Evolutionary conservation across 1,140 invertebrate genomes (phyloP).

Genomic region (Drosophila sechellia): DNA sequence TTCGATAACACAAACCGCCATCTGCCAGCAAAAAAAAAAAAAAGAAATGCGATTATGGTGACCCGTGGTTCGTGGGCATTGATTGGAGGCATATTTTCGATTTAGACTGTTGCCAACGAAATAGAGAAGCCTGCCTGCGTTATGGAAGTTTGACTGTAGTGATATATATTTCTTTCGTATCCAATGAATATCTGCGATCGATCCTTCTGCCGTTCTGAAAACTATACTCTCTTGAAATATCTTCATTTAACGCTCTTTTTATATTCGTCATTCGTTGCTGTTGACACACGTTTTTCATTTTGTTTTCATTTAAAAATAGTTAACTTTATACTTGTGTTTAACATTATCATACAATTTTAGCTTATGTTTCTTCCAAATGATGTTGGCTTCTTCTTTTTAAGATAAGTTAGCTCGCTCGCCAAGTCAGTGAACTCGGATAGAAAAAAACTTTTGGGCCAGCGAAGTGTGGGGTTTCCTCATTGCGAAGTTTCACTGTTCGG

Average conservation of each 20-base stretch:
- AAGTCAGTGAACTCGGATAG: conserved; percentile 35
- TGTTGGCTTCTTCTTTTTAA: conserved; percentile 23
- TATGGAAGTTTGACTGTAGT: conserved; percentile 28
- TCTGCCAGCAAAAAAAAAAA: not conserved
- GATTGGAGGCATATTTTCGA: not conserved
- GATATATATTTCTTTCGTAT: conserved; percentile 47
- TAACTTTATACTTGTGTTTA: conserved; percentile 81
- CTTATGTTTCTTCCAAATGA: conserved; percentile 22
- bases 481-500: not conserved
- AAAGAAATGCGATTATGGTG: not conserved
- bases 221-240: conserved; percentile 19
- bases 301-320: conserved; percentile 75
- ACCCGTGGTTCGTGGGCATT: not conserved
- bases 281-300: conserved; percentile 19
- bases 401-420: conserved; percentile 19
- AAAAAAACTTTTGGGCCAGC: conserved; percentile 11
- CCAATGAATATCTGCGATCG: conserved; percentile 4
- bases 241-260: conserved; percentile 28
- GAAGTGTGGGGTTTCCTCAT: not conserved
- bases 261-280: conserved; percentile 38
- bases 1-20: conserved; percentile 7
- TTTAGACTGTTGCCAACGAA: not conserved
- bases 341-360: conserved; percentile 41
- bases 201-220: conserved; percentile 11
- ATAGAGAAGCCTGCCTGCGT: not conserved